Conservation (phyloP, 1,140 invertebrate genomes). For the Drosophila grimshawi region DNA sequence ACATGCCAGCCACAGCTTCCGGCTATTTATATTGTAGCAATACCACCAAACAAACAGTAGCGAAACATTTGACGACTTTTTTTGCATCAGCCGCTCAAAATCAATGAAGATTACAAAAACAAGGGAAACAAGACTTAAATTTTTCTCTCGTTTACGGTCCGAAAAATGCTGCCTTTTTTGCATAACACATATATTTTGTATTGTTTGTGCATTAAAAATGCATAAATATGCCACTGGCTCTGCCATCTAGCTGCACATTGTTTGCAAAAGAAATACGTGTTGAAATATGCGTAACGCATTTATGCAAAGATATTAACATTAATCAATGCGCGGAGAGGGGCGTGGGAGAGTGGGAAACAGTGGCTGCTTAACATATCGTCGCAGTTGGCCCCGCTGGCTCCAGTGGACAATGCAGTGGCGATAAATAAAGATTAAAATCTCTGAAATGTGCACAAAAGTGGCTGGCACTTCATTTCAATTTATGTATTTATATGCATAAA, state of each 20-base stretch:
- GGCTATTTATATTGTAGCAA: slow-evolving; percentile 38
- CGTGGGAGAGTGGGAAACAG: neutral
- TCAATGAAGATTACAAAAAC: slow-evolving; percentile 19
- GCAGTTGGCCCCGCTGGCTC: no score
- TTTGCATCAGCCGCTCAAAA: slow-evolving; percentile 13
- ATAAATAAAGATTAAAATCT: slow-evolving; percentile 82
- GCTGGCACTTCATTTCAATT: slow-evolving; percentile 80
- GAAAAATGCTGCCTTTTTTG: slow-evolving; percentile 7
- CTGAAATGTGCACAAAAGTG: slow-evolving; percentile 76
- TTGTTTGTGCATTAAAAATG: slow-evolving; percentile 52
- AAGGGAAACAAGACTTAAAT: neutral
- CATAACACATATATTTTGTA: slow-evolving; percentile 2
- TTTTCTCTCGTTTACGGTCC: neutral
- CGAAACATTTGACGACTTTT: neutral
- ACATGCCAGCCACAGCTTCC: slow-evolving; percentile 49
- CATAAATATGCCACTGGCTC: slow-evolving; percentile 55
- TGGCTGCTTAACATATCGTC: slow-evolving; percentile 60
- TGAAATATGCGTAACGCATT: slow-evolving; percentile 52
- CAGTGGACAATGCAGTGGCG: slow-evolving; percentile 34
- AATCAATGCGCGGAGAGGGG: slow-evolving; percentile 39
- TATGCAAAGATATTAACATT: slow-evolving; percentile 68
- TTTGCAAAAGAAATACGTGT: slow-evolving; percentile 16
- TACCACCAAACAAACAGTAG: slow-evolving; percentile 24
- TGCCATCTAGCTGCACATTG: slow-evolving; percentile 32
- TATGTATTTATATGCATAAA: slow-evolving; percentile 59